Conservation (phyloP, 2,888 invertebrate species). For the Hirtodrosophila alboralis region DNA sequence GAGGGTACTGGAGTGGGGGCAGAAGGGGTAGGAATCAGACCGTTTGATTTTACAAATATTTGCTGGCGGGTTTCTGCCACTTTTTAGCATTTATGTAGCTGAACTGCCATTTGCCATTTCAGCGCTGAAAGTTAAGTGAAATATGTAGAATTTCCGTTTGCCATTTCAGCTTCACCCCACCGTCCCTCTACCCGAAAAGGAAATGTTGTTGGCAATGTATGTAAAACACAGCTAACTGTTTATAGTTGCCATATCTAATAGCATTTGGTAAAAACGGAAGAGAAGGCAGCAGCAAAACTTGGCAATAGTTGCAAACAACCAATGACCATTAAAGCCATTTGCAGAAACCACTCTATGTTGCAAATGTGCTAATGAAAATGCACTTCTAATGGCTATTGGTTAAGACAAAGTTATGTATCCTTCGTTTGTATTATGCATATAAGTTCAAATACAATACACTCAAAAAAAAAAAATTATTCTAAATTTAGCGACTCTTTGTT, state of each 20-base stretch:
- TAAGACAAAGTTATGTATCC: conserved; percentile 70
- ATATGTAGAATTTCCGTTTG: conserved; percentile 75
- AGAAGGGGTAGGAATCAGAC: conserved; percentile 29
- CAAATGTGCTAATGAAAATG: conserved; percentile 52
- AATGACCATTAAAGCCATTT: conserved; percentile 49
- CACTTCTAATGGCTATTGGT: conserved; percentile 68
- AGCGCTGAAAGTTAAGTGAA: conserved; percentile 73
- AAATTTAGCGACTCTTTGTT: no score
- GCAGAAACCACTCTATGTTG: conserved; percentile 14
- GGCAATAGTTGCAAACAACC: conserved; percentile 39
- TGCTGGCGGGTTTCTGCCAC: conserved; percentile 41
- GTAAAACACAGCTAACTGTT: conserved; percentile 56
- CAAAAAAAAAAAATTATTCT: no score
- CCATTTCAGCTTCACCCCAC: conserved; percentile 50
- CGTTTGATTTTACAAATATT: conserved; percentile 76
- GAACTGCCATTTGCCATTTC: conserved; percentile 63
- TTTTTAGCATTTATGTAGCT: conserved; percentile 30
- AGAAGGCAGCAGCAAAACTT: conserved; percentile 31
- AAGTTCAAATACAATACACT: neutral
- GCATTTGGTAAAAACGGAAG: conserved; percentile 52
- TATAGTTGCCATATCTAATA: conserved; percentile 26
- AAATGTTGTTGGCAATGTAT: conserved; percentile 23
- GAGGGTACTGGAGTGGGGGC: neutral
- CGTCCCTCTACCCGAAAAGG: neutral
- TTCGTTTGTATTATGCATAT: conserved; percentile 42